phyloP scores from a whole-genome alignment of 2,888 invertebrate genomes.

The Stratiomys singularior region DNA sequence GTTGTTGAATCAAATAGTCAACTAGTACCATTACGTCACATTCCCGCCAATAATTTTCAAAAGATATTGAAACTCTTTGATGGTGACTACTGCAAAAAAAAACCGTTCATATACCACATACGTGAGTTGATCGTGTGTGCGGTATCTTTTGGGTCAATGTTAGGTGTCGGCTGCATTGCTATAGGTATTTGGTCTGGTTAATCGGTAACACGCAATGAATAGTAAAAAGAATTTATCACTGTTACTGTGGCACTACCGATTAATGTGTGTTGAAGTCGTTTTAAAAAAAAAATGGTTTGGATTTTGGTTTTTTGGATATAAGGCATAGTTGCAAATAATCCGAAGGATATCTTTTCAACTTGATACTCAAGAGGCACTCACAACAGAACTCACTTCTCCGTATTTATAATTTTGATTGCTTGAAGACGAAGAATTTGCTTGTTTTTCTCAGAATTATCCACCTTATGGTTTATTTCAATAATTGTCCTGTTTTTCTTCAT shows the following conservation, averaged over 20 bases:
- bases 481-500: too few relatives aligned
- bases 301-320: too few relatives aligned
- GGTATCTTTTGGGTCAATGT: conserved; percentile 31
- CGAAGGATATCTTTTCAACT: too few relatives aligned
- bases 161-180: conserved; percentile 23
- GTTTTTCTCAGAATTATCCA: too few relatives aligned
- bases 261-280: neutral
- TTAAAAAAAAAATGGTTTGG: neutral
- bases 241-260: neutral
- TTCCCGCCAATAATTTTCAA: neutral
- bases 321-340: too few relatives aligned
- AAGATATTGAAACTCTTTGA: conserved; percentile 1
- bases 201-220: conserved; percentile 22
- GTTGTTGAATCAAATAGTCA: conserved; percentile 2
- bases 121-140: neutral
- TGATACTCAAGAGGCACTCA: too few relatives aligned
- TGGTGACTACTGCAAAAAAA: neutral
- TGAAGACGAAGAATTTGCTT: too few relatives aligned
- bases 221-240: neutral
- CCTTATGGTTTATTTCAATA: too few relatives aligned
- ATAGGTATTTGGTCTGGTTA: neutral
- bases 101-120: neutral
- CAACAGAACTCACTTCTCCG: too few relatives aligned
- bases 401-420: too few relatives aligned
- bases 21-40: conserved; percentile 25